phyloP scores from a whole-genome alignment of 1,140 invertebrate genomes.

The Pomacea maculata region DNA sequence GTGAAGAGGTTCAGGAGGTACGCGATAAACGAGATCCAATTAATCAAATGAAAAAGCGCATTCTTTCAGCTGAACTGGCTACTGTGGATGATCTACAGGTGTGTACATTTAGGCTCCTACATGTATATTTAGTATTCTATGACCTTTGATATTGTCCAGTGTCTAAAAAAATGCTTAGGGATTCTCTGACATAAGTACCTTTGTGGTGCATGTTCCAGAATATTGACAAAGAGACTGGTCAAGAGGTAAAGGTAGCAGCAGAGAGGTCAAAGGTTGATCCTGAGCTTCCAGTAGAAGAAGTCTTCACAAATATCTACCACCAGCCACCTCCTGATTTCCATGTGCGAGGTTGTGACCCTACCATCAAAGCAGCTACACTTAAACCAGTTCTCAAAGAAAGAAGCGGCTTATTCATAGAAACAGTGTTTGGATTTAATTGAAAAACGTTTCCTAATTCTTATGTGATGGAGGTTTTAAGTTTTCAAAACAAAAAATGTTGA shows the following conservation, averaged over 20 bases:
- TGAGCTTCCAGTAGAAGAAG: conserved; percentile 83
- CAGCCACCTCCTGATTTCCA: conserved; percentile 58
- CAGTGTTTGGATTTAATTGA: too few relatives aligned
- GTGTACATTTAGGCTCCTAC: too few relatives aligned
- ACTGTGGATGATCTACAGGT: conserved; percentile 84
- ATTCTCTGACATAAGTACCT: conserved; percentile 8
- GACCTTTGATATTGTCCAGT: too few relatives aligned
- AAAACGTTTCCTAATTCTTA: too few relatives aligned
- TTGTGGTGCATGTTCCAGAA: conserved; percentile 69
- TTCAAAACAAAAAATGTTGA: too few relatives aligned
- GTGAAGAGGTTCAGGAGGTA: conserved; percentile 92
- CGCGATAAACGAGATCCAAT: conserved; percentile 89
- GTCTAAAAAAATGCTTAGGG: too few relatives aligned
- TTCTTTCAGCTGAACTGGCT: conserved; percentile 75
- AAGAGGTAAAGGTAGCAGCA: conserved; percentile 84
- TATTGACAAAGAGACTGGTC: conserved; percentile 84
- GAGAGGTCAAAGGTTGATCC: conserved; percentile 81
- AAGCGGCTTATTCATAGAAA: too few relatives aligned
- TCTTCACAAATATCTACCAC: conserved; percentile 88
- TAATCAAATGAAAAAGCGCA: conserved; percentile 82
- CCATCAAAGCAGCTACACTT: conserved; percentile 34
- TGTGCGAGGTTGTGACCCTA: conserved; percentile 60
- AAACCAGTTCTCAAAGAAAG: background rate
- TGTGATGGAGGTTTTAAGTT: too few relatives aligned
- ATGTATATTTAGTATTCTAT: too few relatives aligned